A percentile compares a stretch with the other conserved stretches of the same genome.
phyloP scores from a whole-genome alignment of 1,140 invertebrate genomes.

The Lasioglossum albipes region DNA sequence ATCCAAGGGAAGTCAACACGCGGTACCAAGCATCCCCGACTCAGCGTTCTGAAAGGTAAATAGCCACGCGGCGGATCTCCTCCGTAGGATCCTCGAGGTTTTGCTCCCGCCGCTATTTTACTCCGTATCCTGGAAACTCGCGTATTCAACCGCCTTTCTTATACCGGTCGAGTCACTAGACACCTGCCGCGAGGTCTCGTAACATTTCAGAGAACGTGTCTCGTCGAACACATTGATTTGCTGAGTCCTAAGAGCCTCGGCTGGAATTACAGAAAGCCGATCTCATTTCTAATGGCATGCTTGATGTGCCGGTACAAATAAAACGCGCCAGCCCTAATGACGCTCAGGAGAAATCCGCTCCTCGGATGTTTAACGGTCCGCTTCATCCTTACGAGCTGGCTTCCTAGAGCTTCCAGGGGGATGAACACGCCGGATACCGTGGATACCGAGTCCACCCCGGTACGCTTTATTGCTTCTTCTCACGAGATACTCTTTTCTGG shows the following conservation, averaged over 20 bases:
- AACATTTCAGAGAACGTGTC: background rate
- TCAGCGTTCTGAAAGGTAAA: constrained; percentile 66
- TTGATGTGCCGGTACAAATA: constrained; percentile 65
- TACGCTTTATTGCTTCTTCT: constrained; percentile 1
- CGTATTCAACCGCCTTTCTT: background rate
- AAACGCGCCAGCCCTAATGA: constrained; percentile 57
- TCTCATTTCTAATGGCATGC: constrained; percentile 64
- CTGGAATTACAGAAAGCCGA: constrained; percentile 59
- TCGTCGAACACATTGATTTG: background rate
- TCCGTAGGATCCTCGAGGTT: background rate
- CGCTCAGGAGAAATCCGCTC: constrained; percentile 55
- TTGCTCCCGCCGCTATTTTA: background rate
- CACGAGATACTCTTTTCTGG: constrained; percentile 25
- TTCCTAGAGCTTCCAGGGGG: background rate
- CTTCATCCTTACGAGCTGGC: constrained; percentile 54
- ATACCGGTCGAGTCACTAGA: background rate
- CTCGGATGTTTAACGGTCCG: constrained; percentile 56
- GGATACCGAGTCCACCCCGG: constrained; percentile 3
- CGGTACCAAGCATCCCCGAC: constrained; percentile 52
- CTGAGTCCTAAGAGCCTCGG: background rate
- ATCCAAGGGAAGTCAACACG: constrained; percentile 21
- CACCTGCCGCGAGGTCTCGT: background rate
- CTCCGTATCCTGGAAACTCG: background rate
- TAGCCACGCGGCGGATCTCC: constrained; percentile 21
- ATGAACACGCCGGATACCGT: constrained; percentile 11